Percentiles rank a stretch among this genome's conserved stretches.
Conservation (phyloP, 2,888 invertebrate species). For the Plebejus melissa region DNA sequence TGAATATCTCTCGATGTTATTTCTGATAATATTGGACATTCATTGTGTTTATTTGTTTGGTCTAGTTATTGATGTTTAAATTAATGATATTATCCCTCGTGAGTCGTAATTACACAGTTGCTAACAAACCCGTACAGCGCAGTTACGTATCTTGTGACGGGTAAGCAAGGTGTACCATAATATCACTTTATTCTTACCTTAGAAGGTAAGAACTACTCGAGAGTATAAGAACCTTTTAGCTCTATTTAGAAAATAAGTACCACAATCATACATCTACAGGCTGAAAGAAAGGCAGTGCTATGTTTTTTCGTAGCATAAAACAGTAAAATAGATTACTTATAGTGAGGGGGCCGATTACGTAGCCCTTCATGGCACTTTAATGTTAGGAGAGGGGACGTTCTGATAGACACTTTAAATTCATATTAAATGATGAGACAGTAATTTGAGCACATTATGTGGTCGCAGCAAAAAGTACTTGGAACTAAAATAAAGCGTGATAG, state of each 20-base stretch:
- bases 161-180: too few relatives aligned
- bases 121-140: too few relatives aligned
- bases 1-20: not conserved
- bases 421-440: slow-evolving; percentile 6
- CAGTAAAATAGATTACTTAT: not conserved
- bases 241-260: not conserved
- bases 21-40: slow-evolving; percentile 15
- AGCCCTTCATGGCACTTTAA: not conserved
- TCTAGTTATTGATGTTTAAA: too few relatives aligned
- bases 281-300: not conserved
- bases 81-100: too few relatives aligned
- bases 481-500: too few relatives aligned
- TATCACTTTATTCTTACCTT: too few relatives aligned
- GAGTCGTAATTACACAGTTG: too few relatives aligned
- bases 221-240: not conserved
- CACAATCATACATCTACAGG: not conserved
- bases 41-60: not conserved
- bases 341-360: not conserved
- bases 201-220: too few relatives aligned
- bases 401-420: slow-evolving; percentile 1
- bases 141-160: too few relatives aligned
- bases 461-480: not conserved
- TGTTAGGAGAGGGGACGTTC: not conserved
- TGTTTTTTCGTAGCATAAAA: not conserved
- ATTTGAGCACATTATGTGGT: not conserved